Base-by-base conservation (phyloP, 2,113 vertebrate species). In the Serinus canaria region DNA sequence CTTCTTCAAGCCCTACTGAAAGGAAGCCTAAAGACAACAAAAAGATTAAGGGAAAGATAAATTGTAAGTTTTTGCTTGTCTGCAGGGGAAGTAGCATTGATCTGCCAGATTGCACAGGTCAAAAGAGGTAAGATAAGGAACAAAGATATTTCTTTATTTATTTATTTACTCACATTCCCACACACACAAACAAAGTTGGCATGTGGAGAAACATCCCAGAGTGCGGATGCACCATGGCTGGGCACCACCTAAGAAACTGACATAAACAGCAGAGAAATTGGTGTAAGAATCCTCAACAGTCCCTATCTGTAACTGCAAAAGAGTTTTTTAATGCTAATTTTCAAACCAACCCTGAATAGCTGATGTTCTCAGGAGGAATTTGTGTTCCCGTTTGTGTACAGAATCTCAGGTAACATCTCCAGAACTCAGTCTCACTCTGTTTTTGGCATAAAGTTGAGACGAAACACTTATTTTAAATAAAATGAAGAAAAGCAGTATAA, bases 391-490 rank as follows among this genome's bases (percentile, higher is more conserved):
- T 80, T 70, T 80, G 89, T 66, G 58, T 89, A 43, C 16, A 50
- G 86, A 90, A 73, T 37, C 77, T 81, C 80, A 94, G 74, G 73
- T 39, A 74, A 49, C 18, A 58, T 50, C 60, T 91, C 60, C 92
- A 92, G 84, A 66, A 59, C 75, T 81, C 81, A 55, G 50, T 52
- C 75, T 64, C 60, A 69, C 90, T 69, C 63, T 83, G 20, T 56
- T 44, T 85, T 96, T 96, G 94, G 87, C 87, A 78, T 44, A 37
- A 92, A 88, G 79, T 82, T 72, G 83, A 78, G 92, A 59, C 0
- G 6, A 92, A 87, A 85, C n/a, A 39, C 43, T 73, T 33, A 55
- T 58, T 94, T 85, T 37, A 92, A 84, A 79, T 76, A 76, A 90
- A 91, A 79, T 78, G 53, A 46, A 50, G 70, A 87, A 67, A 76